Evolutionary conservation across 1,140 invertebrate genomes (phyloP), one percentile per base, ranked within the genome.

Genomic region (Oncopeltus fasciatus): DNA sequence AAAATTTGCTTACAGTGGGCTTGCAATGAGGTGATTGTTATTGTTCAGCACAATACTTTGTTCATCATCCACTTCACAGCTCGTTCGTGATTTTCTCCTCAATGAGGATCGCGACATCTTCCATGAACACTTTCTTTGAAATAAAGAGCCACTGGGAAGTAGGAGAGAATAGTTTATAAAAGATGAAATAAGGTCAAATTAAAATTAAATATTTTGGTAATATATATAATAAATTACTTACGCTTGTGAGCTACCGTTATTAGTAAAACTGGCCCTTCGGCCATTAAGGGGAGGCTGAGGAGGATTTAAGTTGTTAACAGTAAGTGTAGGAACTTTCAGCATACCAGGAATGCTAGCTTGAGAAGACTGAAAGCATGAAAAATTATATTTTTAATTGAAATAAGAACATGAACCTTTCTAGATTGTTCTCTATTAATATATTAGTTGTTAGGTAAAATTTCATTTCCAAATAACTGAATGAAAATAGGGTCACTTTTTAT

Each of bases 81-180:
- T 77, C 26, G 77, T 78, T 62, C 79, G 72, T 12, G 67, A 77
- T 75, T 70, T 82, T 75, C 77, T 76, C 31, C 78, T 75, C 5
- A 86, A 71, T 59, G 83, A 86, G 1, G 83, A 80, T 61, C 81
- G 74, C 1, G 83, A 81, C 53, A 84, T 70, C 62, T 83, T 80
- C 84, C 84, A 86, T 28, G 84, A 85, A 67, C 82, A 84, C 9
- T 79, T 80, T 46, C 82, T 73, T 66, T 82, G 81, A 29, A 84
- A 80, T 67, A 78, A 78, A 72, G 51, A 61, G 14, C 43, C 53
- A 16, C 69, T 70, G 49, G n/a, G n/a, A 29, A 64, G 56, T 46
- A 53, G 14, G 31, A 38, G 14, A 38, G 14, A 38, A 43, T 38
- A 38, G n/a, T 38, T 38, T 8, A 38, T 38, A 5, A 38, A 5